Evolutionary conservation across 1,140 invertebrate genomes (phyloP), one percentile per base, ranked within the genome.

Genomic region (Drosophila virilis): DNA sequence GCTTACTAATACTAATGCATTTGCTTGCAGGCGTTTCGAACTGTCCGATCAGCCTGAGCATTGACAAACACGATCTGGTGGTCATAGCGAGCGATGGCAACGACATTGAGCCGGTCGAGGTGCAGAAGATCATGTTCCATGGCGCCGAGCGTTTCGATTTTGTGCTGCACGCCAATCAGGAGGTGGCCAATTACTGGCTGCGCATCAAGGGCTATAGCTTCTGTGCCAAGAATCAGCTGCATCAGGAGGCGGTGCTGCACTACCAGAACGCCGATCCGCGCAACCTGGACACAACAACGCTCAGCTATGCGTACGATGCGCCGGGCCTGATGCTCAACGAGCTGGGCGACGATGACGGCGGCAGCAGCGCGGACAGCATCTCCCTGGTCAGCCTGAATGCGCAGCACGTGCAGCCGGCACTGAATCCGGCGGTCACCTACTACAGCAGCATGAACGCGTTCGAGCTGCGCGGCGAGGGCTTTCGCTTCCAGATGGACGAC

Each of bases 21-120:
- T 32, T 37, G 8, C n/a, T 43, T 52, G 9, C 48, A 86, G 96
- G 95, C 1, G 95, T 96, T 7, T 93, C 94, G 51, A 94, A 95
- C 67, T 97, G 96, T 91, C 95, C 96, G 0, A 93, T 97, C 15
- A 94, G 93, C 45, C 86, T 97, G 37, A 94, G 93, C 32, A 93
- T 97, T 32, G 95, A 97, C 35, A 92, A 94, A 12, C 97, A 97
- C 90, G 72, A 92, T 9, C 78, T 98, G 55, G 93, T 94, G 62
- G 90, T 97, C 1, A 95, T 97, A 9, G 93, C 96, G 8, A 93
- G 97, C 58, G 97, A 98, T 92, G 97, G 97, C 2, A 94, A 96
- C 79, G 94, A 95, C 17, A 94, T 97, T 12, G 92, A 94, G 59
- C 94, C 96, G 0, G 93, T 95, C 48, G 81, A 93, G 40, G 94